Evolutionary conservation across 2,888 invertebrate species (phyloP), one percentile per base, ranked within the genome.

Genomic region (Electrophaes corylata): DNA sequence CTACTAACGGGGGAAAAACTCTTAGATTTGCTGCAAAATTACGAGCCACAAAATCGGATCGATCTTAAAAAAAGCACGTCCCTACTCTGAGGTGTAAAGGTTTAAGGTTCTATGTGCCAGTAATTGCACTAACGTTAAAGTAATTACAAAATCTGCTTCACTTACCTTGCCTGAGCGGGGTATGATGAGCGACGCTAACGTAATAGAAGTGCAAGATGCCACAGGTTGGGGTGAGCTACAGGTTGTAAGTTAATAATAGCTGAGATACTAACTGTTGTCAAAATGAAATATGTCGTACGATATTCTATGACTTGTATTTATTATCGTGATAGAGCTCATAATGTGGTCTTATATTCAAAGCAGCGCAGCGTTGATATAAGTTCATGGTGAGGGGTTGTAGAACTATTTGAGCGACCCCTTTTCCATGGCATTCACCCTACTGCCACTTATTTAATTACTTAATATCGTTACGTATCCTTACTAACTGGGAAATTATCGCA

Each of bases 201-300:
- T n/a, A n/a, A n/a, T n/a, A n/a, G n/a, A 16, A 44, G 26, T 29
- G 43, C 43, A 47, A 20, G 47, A 35, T 4, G 75, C 83, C 65
- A 84, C 84, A 83, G 81, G 84, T 84, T 75, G 76, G 54, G 54
- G 58, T 56, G 79, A 55, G 78, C 86, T 65, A 85, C 86, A 84
- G 84, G 86, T 85, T 81, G 74, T 71, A 71, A 71, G 69, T 80
- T 84, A 81, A 81, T 81, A 82, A 84, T 69, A 70, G 66, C 70
- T 67, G 10, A 10, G 26, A 2, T n/a, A n/a, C n/a, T n/a, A n/a
- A n/a, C n/a, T n/a, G n/a, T n/a, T n/a, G n/a, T n/a, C n/a, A n/a
- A n/a, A n/a, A n/a, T n/a, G 64, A 76, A 79, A 79, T 75, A 72
- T 71, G 71, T 69, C 66, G 58, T 64, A 57, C 62, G 41, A 58